Percentiles rank a stretch among this genome's conserved stretches.
These are phyloP conservation scores for Chloroceryle amazona DNA, from an alignment of 2,797 vertebrate species.

Conservation along the genomic window DNA sequence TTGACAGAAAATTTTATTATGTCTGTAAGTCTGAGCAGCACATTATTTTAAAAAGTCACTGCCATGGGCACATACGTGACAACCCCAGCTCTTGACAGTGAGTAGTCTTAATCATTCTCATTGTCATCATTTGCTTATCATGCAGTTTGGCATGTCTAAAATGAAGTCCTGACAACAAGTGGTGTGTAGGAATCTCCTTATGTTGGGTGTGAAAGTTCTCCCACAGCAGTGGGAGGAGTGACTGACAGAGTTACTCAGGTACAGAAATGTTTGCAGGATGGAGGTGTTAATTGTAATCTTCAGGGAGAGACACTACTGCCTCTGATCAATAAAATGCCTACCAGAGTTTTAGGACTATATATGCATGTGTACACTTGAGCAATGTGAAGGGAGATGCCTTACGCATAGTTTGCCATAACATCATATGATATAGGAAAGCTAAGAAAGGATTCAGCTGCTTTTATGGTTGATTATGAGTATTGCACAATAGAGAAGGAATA, in stretches of 20 bases:
- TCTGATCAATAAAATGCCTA: background rate
- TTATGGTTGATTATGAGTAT: background rate
- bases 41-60: background rate
- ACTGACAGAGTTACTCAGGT: background rate
- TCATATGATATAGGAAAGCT: background rate
- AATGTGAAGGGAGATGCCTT: background rate
- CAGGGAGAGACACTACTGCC: background rate
- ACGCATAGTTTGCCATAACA: background rate
- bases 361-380: background rate
- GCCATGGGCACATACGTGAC: background rate
- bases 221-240: accelerated
- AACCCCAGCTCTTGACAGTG: background rate
- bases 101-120: background rate
- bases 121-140: background rate
- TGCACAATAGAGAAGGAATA: background rate
- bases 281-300: accelerated
- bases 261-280: background rate
- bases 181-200: background rate
- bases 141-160: background rate
- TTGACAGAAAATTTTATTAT: background rate
- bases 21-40: background rate
- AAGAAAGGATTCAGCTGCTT: background rate
- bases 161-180: background rate
- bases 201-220: background rate
- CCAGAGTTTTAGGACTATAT: background rate